Percentiles rank a stretch among this genome's conserved stretches.
These are phyloP conservation scores for Haliclona indistincta DNA, from an alignment of 37 sponge, comb jelly and placozoan genomes.

Conservation along the genomic window DNA sequence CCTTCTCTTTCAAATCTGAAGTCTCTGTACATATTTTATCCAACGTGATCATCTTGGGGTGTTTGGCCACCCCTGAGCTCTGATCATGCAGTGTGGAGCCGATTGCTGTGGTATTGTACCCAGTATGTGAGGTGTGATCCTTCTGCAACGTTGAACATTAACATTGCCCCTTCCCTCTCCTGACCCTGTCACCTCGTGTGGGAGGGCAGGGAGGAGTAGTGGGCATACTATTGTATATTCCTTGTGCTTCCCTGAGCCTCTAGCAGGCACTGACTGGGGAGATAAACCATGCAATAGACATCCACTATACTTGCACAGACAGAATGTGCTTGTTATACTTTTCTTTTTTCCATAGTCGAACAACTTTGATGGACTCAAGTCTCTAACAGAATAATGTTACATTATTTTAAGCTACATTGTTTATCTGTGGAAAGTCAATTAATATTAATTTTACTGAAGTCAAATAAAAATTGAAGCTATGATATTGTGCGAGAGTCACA, in stretches of 20 bases:
- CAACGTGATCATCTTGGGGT: constrained; percentile 35
- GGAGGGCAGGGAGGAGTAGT: background rate
- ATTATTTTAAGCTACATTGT: no score
- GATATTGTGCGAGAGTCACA: background rate
- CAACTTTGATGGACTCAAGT: no score
- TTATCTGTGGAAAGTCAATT: no score
- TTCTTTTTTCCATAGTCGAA: no score
- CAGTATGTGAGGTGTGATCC: constrained; percentile 28
- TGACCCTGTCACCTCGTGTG: background rate
- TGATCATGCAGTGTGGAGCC: constrained; percentile 23
- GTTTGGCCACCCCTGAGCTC: constrained; percentile 47
- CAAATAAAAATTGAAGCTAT: no score
- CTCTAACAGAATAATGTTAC: no score
- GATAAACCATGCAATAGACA: constrained; percentile 81
- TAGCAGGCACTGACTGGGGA: constrained; percentile 52
- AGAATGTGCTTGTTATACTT: no score
- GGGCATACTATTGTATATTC: constrained; percentile 72
- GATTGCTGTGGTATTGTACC: no score
- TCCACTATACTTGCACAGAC: no score
- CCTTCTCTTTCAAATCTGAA: no score
- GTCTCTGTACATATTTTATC: no score
- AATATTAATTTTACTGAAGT: no score
- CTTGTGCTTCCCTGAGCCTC: constrained; percentile 68
- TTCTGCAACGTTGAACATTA: constrained; percentile 45
- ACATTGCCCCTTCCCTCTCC: constrained; percentile 16